Base-by-base conservation (phyloP, 1,140 invertebrate species). In the Drosophila neocordata region DNA sequence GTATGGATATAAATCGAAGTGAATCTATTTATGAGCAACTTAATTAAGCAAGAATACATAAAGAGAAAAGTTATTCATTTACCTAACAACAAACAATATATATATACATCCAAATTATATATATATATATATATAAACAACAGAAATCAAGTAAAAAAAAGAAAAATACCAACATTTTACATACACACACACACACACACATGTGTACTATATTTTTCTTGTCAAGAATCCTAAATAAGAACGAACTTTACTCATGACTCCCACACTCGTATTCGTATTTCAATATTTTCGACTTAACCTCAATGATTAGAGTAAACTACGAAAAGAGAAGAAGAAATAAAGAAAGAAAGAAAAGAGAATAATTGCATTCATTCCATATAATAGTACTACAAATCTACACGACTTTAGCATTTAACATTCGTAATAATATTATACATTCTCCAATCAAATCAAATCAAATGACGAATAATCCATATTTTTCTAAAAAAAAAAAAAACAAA, bases 191-290 rank as follows among this genome's bases (percentile, higher is more conserved):
- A 52, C 24, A 63, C 60, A 69, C 20, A 70, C 65, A 77, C 69
- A 84, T 82, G 71, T 87, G 83, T 88, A 85, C 82, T 76, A 85
- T 85, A 85, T 87, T 87, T 85, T 85, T 87, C 83, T 87, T 83
- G 71, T 75, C 75, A 77, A 73, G 38, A 70, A 62, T 79, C 56
- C 64, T 59, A 65, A 65, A 73, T 81, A 61, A 48, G 18, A 81
- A 56, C 61, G 61, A 72, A 67, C 65, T 68, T 69, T 73, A 73
- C 27, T 62, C 38, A 58, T 55, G 69, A 72, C 69, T 73, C 72
- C 65, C 57, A 38, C 57, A 34, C 69, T 72, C 70, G 61, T 65
- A 52, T 35, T 59, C 20, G 53, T 59, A 65, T 52, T 69, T 73
- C 70, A 66, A 73, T 69, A 73, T 73, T 73, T 53, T 55, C 22